Evolutionary conservation across 2,797 vertebrate genomes (phyloP).

Genomic region (Enteromius paludinosus): DNA sequence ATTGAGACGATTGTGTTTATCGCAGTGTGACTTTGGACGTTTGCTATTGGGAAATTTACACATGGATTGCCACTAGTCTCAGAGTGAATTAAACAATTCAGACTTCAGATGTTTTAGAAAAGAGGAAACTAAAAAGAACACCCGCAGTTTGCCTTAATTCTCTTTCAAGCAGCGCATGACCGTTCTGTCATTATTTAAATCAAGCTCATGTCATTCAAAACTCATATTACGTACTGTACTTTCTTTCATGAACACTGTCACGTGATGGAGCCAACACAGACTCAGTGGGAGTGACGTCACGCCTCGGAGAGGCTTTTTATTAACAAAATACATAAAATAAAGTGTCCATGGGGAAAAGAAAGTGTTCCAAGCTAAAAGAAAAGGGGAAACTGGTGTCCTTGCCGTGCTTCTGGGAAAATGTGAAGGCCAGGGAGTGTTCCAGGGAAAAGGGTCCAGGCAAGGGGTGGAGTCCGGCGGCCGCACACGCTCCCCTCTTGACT

Average conservation of each 20-base stretch:
- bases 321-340: no score
- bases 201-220: background rate
- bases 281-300: no score
- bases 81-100: constrained; percentile 15
- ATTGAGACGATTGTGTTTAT: constrained; percentile 59
- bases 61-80: constrained; percentile 21
- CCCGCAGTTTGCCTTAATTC: background rate
- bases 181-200: background rate
- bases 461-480: no score
- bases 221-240: background rate
- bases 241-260: background rate
- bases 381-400: no score
- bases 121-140: background rate
- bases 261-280: no score
- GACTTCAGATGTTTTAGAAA: constrained; percentile 1
- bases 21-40: constrained; percentile 52
- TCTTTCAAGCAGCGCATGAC: background rate
- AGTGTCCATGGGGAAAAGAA: no score
- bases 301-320: no score
- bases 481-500: no score
- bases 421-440: no score
- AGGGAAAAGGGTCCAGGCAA: no score
- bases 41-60: constrained; percentile 34
- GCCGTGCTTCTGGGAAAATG: no score
- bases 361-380: no score